A percentile compares a stretch with the other conserved stretches of the same genome.
Conservation (phyloP, 2,797 vertebrate genomes). For the Oophaga sylvatica region DNA sequence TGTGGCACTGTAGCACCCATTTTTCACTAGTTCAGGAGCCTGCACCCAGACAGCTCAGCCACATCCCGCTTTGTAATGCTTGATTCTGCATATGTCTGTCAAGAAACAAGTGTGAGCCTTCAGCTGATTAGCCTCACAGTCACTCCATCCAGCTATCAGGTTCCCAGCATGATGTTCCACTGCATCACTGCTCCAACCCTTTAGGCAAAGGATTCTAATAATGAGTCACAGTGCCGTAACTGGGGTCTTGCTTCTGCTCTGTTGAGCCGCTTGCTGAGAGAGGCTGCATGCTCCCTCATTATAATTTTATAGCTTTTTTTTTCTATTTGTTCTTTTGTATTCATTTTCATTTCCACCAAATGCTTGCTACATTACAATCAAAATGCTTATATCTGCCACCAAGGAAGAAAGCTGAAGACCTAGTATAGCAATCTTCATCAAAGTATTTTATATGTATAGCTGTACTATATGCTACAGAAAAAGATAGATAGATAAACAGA, state of each 20-base stretch:
- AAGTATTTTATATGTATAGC: constrained; percentile 11
- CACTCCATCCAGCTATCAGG: constrained; percentile 78
- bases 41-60: constrained; percentile 46
- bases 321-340: constrained; percentile 67
- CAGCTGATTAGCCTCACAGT: constrained; percentile 82
- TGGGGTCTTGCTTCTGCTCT: constrained; percentile 72
- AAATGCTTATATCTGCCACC: constrained; percentile 64
- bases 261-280: constrained; percentile 71
- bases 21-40: constrained; percentile 42
- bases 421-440: constrained; percentile 62
- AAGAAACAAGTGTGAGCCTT: constrained; percentile 67
- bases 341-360: constrained; percentile 69
- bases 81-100: constrained; percentile 69
- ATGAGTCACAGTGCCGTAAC: constrained; percentile 73
- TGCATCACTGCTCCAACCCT: constrained; percentile 72
- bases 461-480: neutral
- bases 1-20: constrained; percentile 22
- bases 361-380: constrained; percentile 57
- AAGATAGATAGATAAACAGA: constrained; percentile 17
- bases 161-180: constrained; percentile 74
- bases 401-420: constrained; percentile 66
- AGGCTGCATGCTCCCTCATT: constrained; percentile 68
- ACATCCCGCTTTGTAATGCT: constrained; percentile 37
- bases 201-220: constrained; percentile 72
- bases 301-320: constrained; percentile 66